Percentiles rank a stretch among this genome's conserved stretches.
phyloP scores from a whole-genome alignment of 2,113 vertebrate species.

The Bos indicus region DNA sequence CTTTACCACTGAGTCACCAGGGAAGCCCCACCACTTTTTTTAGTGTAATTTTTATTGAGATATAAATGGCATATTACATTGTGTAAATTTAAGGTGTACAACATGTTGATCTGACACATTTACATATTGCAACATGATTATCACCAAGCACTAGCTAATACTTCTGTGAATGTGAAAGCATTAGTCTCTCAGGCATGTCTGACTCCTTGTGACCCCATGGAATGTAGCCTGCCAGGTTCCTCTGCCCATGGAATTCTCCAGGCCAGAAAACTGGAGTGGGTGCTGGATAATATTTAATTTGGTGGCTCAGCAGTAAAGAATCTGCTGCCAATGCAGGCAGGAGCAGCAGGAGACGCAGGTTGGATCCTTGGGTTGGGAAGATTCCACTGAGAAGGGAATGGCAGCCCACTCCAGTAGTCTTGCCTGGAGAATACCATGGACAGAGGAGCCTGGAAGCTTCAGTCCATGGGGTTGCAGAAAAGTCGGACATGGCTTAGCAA shows the following conservation, averaged over 20 bases:
- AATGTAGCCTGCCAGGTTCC: neutral
- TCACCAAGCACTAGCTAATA: neutral
- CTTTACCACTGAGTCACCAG: neutral
- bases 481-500: neutral
- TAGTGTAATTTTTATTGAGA: neutral
- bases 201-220: neutral
- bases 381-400: neutral
- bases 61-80: neutral
- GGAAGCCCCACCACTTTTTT: neutral
- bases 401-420: neutral
- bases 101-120: neutral
- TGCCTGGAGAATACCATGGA: neutral
- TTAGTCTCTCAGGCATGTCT: neutral
- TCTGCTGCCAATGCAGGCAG: neutral
- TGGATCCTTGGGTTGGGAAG: neutral
- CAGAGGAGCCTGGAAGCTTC: neutral
- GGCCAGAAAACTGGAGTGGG: neutral
- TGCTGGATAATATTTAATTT: neutral
- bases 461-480: neutral
- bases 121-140: neutral
- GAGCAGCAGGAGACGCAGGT: neutral
- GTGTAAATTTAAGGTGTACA: neutral
- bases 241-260: neutral
- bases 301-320: neutral
- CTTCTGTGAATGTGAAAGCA: neutral